Conservation (phyloP, 2,113 vertebrate genomes). For the Tachysurus vachellii region DNA sequence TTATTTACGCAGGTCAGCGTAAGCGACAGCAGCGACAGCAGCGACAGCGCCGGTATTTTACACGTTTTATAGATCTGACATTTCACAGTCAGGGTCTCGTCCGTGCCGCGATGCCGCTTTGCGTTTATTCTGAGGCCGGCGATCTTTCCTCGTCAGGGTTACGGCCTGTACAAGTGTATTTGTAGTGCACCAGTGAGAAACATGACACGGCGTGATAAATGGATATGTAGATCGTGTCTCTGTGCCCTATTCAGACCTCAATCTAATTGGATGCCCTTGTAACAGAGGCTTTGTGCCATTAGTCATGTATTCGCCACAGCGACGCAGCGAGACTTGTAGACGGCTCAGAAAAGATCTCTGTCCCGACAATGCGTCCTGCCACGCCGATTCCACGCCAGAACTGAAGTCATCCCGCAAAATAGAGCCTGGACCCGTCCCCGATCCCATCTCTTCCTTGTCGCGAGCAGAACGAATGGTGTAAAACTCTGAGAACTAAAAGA, state of each 20-base stretch:
- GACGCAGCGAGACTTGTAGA: constrained; percentile 31
- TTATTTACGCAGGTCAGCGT: background rate
- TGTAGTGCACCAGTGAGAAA: background rate
- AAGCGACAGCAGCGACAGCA: background rate
- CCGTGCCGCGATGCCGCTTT: background rate
- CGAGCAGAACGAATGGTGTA: constrained; percentile 28
- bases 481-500: background rate
- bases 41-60: background rate
- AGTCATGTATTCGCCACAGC: constrained; percentile 13
- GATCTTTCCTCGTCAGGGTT: background rate
- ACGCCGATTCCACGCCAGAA: constrained; percentile 41
- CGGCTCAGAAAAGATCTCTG: background rate
- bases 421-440: background rate
- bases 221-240: constrained; percentile 28
- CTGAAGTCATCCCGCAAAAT: constrained; percentile 42
- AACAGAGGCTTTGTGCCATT: constrained; percentile 39
- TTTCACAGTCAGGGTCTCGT: background rate
- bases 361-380: constrained; percentile 35
- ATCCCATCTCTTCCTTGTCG: background rate
- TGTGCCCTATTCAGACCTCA: constrained; percentile 37
- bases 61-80: background rate
- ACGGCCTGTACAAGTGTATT: constrained; percentile 1
- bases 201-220: constrained; percentile 33
- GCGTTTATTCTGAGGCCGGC: background rate
- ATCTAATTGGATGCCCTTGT: constrained; percentile 50